A percentile compares a stretch with the other conserved stretches of the same genome.
phyloP scores from a whole-genome alignment of 1,140 invertebrate genomes.

The Pseudomyrmex gracilis region DNA sequence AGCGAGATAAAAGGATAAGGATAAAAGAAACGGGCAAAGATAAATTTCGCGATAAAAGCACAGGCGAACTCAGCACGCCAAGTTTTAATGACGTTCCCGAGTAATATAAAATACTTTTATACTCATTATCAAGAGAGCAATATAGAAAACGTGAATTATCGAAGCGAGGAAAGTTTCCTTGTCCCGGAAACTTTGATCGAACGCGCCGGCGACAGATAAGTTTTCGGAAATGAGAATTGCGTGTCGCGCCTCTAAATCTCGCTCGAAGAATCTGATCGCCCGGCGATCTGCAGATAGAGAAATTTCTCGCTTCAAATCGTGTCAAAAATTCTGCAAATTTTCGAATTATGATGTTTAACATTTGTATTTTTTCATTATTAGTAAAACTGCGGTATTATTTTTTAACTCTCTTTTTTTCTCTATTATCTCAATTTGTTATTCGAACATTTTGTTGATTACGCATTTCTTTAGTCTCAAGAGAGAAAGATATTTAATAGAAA shows the following conservation, averaged over 20 bases:
- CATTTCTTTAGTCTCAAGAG: too few relatives aligned
- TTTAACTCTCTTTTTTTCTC: background rate
- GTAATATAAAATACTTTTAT: constrained; percentile 63
- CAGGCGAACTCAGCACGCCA: constrained; percentile 56
- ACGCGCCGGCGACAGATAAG: constrained; percentile 35
- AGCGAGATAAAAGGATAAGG: constrained; percentile 54
- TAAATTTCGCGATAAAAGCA: constrained; percentile 59
- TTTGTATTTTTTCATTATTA: background rate
- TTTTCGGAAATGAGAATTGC: constrained; percentile 60
- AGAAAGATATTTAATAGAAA: background rate
- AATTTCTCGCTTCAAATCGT: background rate
- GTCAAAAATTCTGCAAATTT: background rate
- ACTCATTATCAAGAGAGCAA: constrained; percentile 58
- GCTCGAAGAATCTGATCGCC: constrained; percentile 19
- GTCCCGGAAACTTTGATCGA: constrained; percentile 56
- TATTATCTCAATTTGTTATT: too few relatives aligned
- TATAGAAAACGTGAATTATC: constrained; percentile 61
- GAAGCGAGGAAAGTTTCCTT: constrained; percentile 46
- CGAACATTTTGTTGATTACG: too few relatives aligned
- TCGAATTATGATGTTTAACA: background rate
- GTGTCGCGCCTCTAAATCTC: constrained; percentile 31
- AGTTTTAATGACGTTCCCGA: constrained; percentile 59
- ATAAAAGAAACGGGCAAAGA: constrained; percentile 58
- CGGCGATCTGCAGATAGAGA: background rate
- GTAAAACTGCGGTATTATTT: background rate